Percentiles rank a stretch among this genome's conserved stretches.
These are phyloP conservation scores for Cyprinodon tularosa DNA, from an alignment of 2,113 vertebrate genomes.

Conservation along the genomic window DNA sequence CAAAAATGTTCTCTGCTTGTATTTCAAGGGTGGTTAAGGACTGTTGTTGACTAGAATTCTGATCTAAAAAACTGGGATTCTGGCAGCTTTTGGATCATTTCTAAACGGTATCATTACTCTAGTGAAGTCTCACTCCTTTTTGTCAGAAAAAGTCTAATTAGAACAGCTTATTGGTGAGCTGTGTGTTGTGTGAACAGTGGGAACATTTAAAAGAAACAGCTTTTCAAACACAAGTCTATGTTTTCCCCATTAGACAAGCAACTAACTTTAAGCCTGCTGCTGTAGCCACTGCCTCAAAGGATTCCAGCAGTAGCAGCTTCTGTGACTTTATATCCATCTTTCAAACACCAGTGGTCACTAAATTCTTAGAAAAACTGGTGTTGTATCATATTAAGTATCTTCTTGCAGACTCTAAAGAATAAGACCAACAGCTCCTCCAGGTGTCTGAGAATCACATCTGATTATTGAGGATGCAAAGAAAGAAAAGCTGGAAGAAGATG, in stretches of 20 bases:
- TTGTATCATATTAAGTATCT: neutral
- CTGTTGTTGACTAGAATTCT: neutral
- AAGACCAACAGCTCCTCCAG: too few species aligned
- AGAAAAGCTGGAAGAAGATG: too few species aligned
- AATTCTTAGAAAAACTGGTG: neutral
- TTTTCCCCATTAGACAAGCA: too few species aligned
- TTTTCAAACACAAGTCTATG: neutral
- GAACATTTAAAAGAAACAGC: neutral
- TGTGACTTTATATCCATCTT: too few species aligned
- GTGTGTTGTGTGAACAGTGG: neutral
- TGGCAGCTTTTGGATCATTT: neutral
- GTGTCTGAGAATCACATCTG: neutral
- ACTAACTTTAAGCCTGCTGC: too few species aligned
- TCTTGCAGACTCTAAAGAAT: too few species aligned
- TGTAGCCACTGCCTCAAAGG: too few species aligned
- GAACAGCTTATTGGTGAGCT: neutral
- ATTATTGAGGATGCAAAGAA: too few species aligned
- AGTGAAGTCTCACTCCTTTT: neutral
- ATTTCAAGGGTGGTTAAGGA: neutral
- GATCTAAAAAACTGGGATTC: neutral
- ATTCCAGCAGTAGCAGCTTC: too few species aligned
- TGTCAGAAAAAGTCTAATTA: neutral
- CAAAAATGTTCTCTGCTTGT: neutral
- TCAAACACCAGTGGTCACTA: too few species aligned
- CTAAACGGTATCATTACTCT: neutral